Evolutionary conservation across 2,113 vertebrate species (phyloP), one percentile per base, ranked within the genome.

Genomic region (Acrocephalus arundinaceus): DNA sequence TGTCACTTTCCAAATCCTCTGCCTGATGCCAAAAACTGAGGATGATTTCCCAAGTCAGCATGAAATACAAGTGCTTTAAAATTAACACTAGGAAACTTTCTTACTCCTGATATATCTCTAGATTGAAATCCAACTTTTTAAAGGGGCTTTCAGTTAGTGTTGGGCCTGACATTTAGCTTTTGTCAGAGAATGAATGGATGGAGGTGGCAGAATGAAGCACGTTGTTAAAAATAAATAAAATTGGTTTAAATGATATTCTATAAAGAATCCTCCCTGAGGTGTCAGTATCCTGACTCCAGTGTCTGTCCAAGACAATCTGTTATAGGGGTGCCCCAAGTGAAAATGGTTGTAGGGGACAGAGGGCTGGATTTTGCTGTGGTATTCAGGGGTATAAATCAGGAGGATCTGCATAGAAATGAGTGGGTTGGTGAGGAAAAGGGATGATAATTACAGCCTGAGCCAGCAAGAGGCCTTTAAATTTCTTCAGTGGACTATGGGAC

Each of bases 11-110:
- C 7, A 14, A 86, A 88, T 84, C 58, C 82, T 96, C 63, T 92
- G 73, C 74, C 73, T 30, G 59, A 77, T 95, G 95, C 94, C 96
- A 93, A 95, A 96, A 95, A n/a, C 35, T 9, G 55, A 68, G 49
- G 66, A 88, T 94, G 81, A 94, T 92, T 96, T 87, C 78, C 90
- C 94, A 91, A 94, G 96, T 96, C 96, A 96, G 92, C 81, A 94
- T 58, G 92, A 96, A 94, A 94, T 68, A 83, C 70, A 73, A 91
- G 71, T 81, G 51, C 76, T 96, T 94, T 89, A 90, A 91, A 95
- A 95, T 91, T 89, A 96, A 78, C 48, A 85, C 63, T n/a, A 76
- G 58, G 62, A 97, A 93, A 43, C 39, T 80, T 90, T 95, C 59
- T 58, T 78, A 61, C 49, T 67, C 24, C 68, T 61, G 70, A 77